Conservation (phyloP, 2,797 vertebrate species). For the Pristis pectinata region DNA sequence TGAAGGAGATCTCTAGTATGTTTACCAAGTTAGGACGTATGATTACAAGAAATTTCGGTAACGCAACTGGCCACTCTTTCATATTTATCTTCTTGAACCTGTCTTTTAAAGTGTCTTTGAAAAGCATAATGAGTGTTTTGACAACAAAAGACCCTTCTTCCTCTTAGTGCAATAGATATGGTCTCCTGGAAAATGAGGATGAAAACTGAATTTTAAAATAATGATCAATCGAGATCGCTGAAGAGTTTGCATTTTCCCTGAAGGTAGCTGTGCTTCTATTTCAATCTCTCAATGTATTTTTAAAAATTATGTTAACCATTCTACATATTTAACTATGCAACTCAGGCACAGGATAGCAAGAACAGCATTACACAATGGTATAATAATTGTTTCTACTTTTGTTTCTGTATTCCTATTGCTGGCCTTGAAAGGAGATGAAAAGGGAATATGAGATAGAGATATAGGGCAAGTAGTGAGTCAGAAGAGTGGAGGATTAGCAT, state of each 20-base stretch:
- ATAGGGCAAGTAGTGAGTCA: background rate
- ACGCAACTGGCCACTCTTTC: background rate
- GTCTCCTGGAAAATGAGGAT: background rate
- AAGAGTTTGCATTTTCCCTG: background rate
- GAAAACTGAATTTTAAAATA: background rate
- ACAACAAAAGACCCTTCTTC: background rate
- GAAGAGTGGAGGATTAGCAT: background rate
- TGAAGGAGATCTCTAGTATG: no score
- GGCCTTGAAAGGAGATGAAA: background rate
- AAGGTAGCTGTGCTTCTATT: background rate
- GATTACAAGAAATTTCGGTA: background rate
- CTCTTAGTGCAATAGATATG: background rate
- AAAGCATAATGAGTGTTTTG: background rate
- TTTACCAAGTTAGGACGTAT: no score
- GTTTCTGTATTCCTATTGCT: background rate
- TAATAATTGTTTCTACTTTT: background rate
- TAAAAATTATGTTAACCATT: background rate
- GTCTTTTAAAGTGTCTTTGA: background rate
- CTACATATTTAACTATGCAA: background rate
- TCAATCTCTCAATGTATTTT: background rate
- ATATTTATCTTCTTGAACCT: background rate
- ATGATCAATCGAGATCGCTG: background rate
- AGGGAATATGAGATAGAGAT: background rate
- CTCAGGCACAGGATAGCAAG: background rate
- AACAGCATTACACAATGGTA: background rate